These are phyloP conservation scores for Sphaerodactylus townsendi DNA, from an alignment of 2,113 vertebrate species.

Conservation along the genomic window DNA sequence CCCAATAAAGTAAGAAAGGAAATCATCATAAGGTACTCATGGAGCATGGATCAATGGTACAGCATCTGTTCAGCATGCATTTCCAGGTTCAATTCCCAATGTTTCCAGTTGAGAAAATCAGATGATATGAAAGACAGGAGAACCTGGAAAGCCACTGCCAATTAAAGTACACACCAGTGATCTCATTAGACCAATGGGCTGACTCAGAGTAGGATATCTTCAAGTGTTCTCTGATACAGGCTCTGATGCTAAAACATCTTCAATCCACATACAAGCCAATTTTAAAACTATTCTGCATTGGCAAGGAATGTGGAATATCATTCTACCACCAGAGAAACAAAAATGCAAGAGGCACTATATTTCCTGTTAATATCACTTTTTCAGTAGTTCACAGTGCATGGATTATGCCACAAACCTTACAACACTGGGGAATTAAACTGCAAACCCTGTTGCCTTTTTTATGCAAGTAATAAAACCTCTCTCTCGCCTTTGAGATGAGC, in stretches of 20 bases:
- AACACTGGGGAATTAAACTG: slow-evolving; percentile 14
- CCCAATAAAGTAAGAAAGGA: too few species aligned
- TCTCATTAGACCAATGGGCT: too few species aligned
- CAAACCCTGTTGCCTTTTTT: not conserved
- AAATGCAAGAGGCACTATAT: not conserved
- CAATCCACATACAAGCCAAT: not conserved
- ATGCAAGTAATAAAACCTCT: not conserved
- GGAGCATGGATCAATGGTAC: too few species aligned
- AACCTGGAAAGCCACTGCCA: too few species aligned
- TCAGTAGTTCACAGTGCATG: not conserved
- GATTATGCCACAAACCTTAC: not conserved
- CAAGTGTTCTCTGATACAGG: too few species aligned
- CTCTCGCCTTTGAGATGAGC: not conserved
- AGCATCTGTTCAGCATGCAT: too few species aligned
- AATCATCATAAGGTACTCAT: too few species aligned
- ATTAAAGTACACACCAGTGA: too few species aligned
- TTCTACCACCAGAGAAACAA: not conserved
- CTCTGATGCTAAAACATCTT: not conserved
- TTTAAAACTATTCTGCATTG: not conserved
- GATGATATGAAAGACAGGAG: too few species aligned
- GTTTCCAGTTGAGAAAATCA: too few species aligned
- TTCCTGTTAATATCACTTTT: not conserved
- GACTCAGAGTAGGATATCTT: too few species aligned
- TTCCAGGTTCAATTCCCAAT: too few species aligned
- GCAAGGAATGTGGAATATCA: not conserved